phyloP scores from a whole-genome alignment of 2,888 invertebrate species.

The Heteromurus nitidus region DNA sequence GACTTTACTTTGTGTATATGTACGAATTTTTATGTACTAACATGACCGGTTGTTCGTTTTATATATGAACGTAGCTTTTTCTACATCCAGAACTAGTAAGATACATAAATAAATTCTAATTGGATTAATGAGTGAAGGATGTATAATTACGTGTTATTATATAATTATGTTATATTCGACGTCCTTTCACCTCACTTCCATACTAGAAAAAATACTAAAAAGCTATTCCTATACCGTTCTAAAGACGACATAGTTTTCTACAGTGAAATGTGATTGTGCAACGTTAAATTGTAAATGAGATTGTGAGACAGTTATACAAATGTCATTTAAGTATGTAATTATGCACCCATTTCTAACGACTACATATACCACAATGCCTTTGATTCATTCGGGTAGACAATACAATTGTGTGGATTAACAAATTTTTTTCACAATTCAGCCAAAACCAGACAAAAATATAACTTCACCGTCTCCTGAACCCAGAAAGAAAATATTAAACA shows the following conservation, averaged over 20 bases:
- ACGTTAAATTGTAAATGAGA: constrained; percentile 5
- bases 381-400: constrained; percentile 38
- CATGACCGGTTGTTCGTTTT: too few relatives aligned
- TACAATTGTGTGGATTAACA: constrained; percentile 18
- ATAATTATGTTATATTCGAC: not conserved
- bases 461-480: not conserved
- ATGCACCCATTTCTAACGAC: constrained; percentile 11
- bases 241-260: constrained; percentile 14
- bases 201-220: not conserved
- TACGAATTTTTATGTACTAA: too few relatives aligned
- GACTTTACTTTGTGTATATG: too few relatives aligned
- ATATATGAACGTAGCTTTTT: not conserved
- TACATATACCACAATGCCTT: constrained; percentile 39
- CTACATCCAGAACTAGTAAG: not conserved
- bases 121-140: too few relatives aligned
- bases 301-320: not conserved
- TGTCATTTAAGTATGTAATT: not conserved
- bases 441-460: not conserved
- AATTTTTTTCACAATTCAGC: too few relatives aligned
- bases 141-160: too few relatives aligned
- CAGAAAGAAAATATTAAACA: too few relatives aligned
- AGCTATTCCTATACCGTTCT: too few relatives aligned
- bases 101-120: too few relatives aligned
- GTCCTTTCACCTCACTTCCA: constrained; percentile 1
- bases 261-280: constrained; percentile 24